Percentiles rank a stretch among this genome's conserved stretches.
Evolutionary conservation across 2,888 invertebrate genomes (phyloP).

Genomic region (Eupithecia vulgata): DNA sequence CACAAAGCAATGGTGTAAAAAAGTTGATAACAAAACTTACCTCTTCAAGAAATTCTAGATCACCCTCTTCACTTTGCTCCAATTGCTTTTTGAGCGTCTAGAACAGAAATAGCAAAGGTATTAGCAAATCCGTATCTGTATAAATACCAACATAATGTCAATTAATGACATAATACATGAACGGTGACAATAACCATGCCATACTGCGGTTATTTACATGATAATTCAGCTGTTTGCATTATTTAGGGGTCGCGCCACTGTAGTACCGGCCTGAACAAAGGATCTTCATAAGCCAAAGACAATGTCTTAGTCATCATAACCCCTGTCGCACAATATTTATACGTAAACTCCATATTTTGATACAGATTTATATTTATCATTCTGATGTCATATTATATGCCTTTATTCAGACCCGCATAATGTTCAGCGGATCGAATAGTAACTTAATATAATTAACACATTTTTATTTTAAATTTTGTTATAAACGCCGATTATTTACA

Average conservation of each 20-base stretch:
- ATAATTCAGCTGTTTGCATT: slow-evolving; percentile 34
- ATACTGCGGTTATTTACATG: slow-evolving; percentile 32
- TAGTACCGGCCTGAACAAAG: slow-evolving; percentile 13
- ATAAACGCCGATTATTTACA: slow-evolving; percentile 48
- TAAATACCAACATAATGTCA: not conserved
- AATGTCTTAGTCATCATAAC: too few species aligned
- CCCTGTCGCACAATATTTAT: not conserved
- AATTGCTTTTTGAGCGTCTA: slow-evolving; percentile 76
- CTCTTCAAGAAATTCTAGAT: slow-evolving; percentile 69
- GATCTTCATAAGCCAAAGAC: not conserved
- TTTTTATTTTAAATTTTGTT: slow-evolving; percentile 27
- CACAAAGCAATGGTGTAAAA: too few species aligned
- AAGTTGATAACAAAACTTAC: slow-evolving; percentile 47
- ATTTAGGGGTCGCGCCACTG: slow-evolving; percentile 20
- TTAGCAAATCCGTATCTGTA: not conserved
- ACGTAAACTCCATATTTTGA: too few species aligned
- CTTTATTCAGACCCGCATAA: slow-evolving; percentile 12
- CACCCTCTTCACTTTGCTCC: slow-evolving; percentile 74
- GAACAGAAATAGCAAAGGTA: slow-evolving; percentile 37
- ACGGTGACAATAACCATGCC: slow-evolving; percentile 27
- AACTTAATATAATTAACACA: slow-evolving; percentile 19
- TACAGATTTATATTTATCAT: not conserved
- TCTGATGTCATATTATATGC: not conserved
- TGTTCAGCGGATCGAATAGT: slow-evolving; percentile 7
- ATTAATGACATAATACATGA: slow-evolving; percentile 17